Conservation (phyloP, 2,888 invertebrate species). For the Epistrophe eligans region DNA sequence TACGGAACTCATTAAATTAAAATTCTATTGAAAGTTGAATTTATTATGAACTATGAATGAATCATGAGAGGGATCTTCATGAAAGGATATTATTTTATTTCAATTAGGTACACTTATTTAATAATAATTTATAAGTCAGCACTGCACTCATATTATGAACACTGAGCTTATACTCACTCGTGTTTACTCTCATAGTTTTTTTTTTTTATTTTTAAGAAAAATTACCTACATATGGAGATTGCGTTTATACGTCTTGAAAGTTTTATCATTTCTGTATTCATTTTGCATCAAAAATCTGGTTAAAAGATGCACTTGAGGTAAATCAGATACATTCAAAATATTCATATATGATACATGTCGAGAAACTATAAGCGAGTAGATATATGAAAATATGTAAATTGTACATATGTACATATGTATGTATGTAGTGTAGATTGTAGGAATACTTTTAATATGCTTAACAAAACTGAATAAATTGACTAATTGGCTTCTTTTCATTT, state of each 20-base stretch:
- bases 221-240: not conserved
- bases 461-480: conserved; percentile 55
- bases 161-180: not conserved
- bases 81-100: conserved; percentile 61
- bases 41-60: not conserved
- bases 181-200: conserved; percentile 9
- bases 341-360: not conserved
- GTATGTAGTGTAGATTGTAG: not conserved
- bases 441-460: conserved; percentile 31
- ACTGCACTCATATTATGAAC: not conserved
- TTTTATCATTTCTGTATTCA: conserved; percentile 10
- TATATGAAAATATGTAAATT: too few relatives aligned
- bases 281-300: not conserved
- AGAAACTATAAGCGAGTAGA: not conserved
- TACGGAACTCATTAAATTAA: conserved; percentile 56
- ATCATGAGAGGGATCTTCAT: not conserved
- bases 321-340: conserved; percentile 17
- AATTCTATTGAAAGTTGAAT: conserved; percentile 47
- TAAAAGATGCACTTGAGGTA: conserved; percentile 13
- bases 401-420: not conserved
- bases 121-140: conserved; percentile 2
- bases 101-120: conserved; percentile 46
- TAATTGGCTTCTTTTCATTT: conserved; percentile 63
- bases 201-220: not conserved
- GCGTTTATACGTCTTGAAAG: conserved; percentile 15